Evolutionary conservation across 2,113 vertebrate species (phyloP), one percentile per base, ranked within the genome.

Genomic region (Scomber japonicus): DNA sequence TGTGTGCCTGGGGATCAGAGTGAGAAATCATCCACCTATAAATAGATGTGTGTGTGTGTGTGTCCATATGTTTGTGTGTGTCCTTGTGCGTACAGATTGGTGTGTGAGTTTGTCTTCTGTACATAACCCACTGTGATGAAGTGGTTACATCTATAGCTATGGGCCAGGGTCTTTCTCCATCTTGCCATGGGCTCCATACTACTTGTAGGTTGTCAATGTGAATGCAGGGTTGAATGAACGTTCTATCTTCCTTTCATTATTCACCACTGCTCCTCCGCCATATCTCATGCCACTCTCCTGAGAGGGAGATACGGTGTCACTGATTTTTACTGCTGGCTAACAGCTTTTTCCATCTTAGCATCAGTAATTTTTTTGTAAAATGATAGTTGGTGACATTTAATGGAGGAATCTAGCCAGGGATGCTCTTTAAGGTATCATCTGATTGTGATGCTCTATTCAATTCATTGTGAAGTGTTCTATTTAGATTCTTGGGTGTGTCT

Each of bases 1-100:
- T 69, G 73, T 87, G 84, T 78, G 63, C 82, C 69, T 65, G 45
- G 86, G 85, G 92, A 87, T 66, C 2, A 16, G 76, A 71, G 86
- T 89, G 92, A 93, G 83, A 94, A 89, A 91, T 85, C 69, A 67
- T 68, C 76, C 53, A 46, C 50, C 90, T 93, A 91, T 87, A 89
- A 94, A 92, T 91, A 93, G 78, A 78, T 40, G 68, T 81, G 35
- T 76, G 54, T 81, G 35, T 76, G 54, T 66, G n/a, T 80, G 54
- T 63, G 71, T 61, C 15, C 50, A 15, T 75, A 31, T 73, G 17
- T 73, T 15, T 71, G 57, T 80, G 65, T 73, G 27, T 40, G 46
- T 78, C 35, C 35, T 40, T 40, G 35, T 40, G 35, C 35, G 35
- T 40, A 50, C 53, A 27, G 5, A 73, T 72, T 17, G 44, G 21